phyloP scores from a whole-genome alignment of 2,113 vertebrate genomes.

The Scomber scombrus region DNA sequence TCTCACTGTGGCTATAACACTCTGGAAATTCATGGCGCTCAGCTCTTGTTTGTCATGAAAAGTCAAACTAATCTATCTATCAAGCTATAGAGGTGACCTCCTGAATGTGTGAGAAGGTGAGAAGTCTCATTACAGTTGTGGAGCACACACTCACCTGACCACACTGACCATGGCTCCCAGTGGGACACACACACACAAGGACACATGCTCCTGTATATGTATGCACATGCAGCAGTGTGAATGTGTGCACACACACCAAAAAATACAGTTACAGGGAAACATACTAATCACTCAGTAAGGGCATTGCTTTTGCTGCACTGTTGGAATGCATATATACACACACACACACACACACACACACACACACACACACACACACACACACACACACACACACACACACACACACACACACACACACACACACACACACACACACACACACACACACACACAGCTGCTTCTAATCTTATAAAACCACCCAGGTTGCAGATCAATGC shows the following conservation, averaged over 20 bases:
- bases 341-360: constrained; percentile 18
- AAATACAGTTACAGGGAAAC: not conserved
- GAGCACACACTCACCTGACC: constrained; percentile 29
- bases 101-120: constrained; percentile 7
- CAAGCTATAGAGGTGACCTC: not conserved
- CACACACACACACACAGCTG: constrained; percentile 27
- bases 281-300: constrained; percentile 30
- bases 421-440: constrained; percentile 15
- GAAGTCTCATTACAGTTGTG: constrained; percentile 13
- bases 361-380: constrained; percentile 12
- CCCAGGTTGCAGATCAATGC: constrained; percentile 68
- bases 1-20: too few species aligned
- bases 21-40: too few species aligned
- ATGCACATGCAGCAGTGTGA: not conserved
- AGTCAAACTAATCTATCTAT: too few species aligned
- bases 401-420: constrained; percentile 21
- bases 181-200: constrained; percentile 31
- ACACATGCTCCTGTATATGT: constrained; percentile 1
- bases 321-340: constrained; percentile 13
- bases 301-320: not conserved
- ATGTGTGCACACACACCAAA: not conserved
- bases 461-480: constrained; percentile 51
- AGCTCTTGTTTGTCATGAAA: too few species aligned
- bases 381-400: constrained; percentile 11
- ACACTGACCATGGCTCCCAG: constrained; percentile 20